A percentile compares a stretch with the other conserved stretches of the same genome.
Conservation (phyloP, 2,888 invertebrate species). For the Orthosia gothica region DNA sequence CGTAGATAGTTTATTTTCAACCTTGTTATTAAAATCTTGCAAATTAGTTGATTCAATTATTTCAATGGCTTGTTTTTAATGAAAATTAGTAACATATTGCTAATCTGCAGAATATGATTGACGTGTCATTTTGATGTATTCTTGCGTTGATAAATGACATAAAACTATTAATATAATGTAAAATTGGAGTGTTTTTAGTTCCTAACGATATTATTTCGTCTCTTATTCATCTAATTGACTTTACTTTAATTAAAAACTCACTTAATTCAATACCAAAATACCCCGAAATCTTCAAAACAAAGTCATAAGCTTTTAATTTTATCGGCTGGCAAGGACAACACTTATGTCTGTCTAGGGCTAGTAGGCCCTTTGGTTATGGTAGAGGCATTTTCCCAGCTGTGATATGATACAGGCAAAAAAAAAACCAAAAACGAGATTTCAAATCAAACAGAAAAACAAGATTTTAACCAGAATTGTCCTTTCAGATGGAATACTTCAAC, state of each 20-base stretch:
- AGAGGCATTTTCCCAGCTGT: too few relatives aligned
- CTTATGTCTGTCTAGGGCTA: too few relatives aligned
- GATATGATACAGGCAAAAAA: too few relatives aligned
- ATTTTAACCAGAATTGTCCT: conserved; percentile 48
- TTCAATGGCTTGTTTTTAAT: conserved; percentile 10
- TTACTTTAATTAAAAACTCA: neutral
- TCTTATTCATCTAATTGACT: neutral
- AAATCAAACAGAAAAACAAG: neutral
- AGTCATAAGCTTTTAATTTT: neutral
- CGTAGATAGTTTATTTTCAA: neutral
- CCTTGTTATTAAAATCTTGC: neutral
- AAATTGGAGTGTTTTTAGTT: too few relatives aligned
- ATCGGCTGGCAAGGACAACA: neutral
- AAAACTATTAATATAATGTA: conserved; percentile 35
- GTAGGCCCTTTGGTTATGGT: too few relatives aligned
- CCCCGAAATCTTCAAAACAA: neutral
- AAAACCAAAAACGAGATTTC: neutral
- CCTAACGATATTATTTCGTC: neutral
- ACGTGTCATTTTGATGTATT: neutral
- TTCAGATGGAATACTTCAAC: conserved; percentile 91
- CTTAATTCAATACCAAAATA: too few relatives aligned
- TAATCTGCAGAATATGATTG: conserved; percentile 39
- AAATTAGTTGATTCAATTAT: conserved; percentile 22
- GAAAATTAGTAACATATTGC: neutral
- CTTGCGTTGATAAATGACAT: conserved; percentile 1